Conservation (phyloP, 1,140 invertebrate genomes). For the Piezodorus guildinii region DNA sequence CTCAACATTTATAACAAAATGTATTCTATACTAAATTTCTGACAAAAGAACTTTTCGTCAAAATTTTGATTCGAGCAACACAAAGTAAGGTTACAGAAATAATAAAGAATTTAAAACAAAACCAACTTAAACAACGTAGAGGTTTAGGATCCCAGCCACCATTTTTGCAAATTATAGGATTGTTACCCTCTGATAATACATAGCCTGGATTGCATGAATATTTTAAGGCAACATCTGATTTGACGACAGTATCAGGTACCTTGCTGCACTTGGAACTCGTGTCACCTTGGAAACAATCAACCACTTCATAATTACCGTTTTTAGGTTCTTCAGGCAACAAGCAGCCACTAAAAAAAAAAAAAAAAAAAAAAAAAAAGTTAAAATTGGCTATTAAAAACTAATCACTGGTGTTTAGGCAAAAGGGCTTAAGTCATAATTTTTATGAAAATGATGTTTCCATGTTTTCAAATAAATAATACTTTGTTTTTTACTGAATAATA, state of each 20-base stretch:
- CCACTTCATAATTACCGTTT: slow-evolving; percentile 11
- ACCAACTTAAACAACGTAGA: slow-evolving; percentile 20
- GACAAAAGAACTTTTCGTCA: too few relatives aligned
- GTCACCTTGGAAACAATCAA: background rate
- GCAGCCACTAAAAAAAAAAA: slow-evolving; percentile 7
- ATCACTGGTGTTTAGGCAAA: too few relatives aligned
- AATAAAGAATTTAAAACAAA: background rate
- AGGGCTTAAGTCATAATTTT: too few relatives aligned
- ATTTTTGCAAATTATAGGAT: slow-evolving; percentile 3
- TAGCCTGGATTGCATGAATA: slow-evolving; percentile 15
- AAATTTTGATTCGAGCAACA: too few relatives aligned
- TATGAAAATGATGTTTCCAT: too few relatives aligned
- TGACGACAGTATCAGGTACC: slow-evolving; percentile 11
- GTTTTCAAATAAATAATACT: too few relatives aligned
- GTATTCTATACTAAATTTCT: too few relatives aligned
- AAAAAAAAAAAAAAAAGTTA: background rate
- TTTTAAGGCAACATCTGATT: background rate
- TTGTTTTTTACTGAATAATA: too few relatives aligned
- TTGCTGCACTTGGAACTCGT: background rate
- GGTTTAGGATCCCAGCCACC: slow-evolving; percentile 17
- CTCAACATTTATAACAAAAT: too few relatives aligned
- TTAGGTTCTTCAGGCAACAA: slow-evolving; percentile 5
- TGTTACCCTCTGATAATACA: background rate
- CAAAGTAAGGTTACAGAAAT: too few relatives aligned
- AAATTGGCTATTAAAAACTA: background rate